Evolutionary conservation across 2,888 invertebrate species (phyloP), one percentile per base, ranked within the genome.

Genomic region (Mechanitis mazaeus): DNA sequence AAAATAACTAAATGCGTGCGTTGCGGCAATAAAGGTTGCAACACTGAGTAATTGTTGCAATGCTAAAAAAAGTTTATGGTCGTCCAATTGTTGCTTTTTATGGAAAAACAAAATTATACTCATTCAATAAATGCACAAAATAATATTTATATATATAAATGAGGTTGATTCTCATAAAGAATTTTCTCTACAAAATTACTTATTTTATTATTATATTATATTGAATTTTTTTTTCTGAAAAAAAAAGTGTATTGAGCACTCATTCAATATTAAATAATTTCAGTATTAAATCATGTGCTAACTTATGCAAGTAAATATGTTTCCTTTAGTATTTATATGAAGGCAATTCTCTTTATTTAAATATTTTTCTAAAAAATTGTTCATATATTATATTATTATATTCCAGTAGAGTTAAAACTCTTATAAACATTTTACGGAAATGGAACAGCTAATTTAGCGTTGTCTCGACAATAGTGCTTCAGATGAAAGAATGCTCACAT

Each of bases 11-110:
- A 71, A 76, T 65, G 78, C 79, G 76, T 77, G 78, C 64, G 69
- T 47, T 59, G 11, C 63, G 66, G 64, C 74, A 71, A 80, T 85
- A 69, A 78, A 64, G 75, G 71, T 76, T 76, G 80, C 73, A 79
- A 77, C 81, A 79, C 76, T 81, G 78, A 85, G 79, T 78, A 80
- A 84, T 85, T 81, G 75, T 59, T 28, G 50, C 50, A 50, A 6
- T 50, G 6, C 6, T 7, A 9, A 31, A 31, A 50, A 28, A 50
- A 50, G 7, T 28, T 31, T 28, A n/a, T n/a, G 31, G 28, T 28
- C 6, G n/a, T n/a, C 4, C n/a, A 47, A 20, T 47, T 20, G 3
- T 20, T 3, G 28, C 20, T 20, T 20, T 20, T 20, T 20, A 20
- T 20, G 20, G 20, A 20, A 20, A 20, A 20, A 20, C 20, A 20